Base-by-base conservation (phyloP, 53 echinoderm and acorn worm genomes). In the Holothuria scabra region DNA sequence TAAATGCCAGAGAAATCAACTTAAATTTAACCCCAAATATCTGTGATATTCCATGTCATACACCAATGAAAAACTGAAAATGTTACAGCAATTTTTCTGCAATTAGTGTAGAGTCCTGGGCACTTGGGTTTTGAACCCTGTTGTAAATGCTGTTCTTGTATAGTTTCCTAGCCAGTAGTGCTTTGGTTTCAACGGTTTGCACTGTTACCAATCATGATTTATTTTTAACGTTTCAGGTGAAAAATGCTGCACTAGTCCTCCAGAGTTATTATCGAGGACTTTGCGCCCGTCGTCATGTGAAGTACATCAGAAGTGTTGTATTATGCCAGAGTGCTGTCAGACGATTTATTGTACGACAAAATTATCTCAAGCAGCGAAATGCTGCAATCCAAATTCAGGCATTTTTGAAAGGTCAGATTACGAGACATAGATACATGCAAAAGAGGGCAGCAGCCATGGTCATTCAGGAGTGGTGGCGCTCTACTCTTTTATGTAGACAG, bases 401-500 rank as follows among this genome's bases (percentile, higher is more conserved):
- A 1, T 14, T 7, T 11, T 59, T 79, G 65, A 91, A 85, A 81
- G 70, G 78, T 48, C 65, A 76, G 38, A 33, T 60, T 31, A 58
- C n/a, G 12, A 56, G 83, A 24, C 23, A 13, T 11, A 66, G 84
- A 14, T 99, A 90, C 62, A 23, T 80, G 59, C 25, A 61, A 49
- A 16, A 83, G 23, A 66, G 82, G 55, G 56, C 12, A 76, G 89
- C 94, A 52, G 80, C 76, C 21, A 28, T 32, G 44, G 76, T 91
- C 24, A 66, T 95, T 31, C 96, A 96, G 84, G 71, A 26, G 19
- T 67, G 75, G 22, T 92, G 85, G 83, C 87, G 99, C 11, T 89
- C 94, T 21, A 52, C 35, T 21, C 60, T 74, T 44, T 65, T 76
- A 18, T 84, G 84, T 23, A 64, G 71, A 34, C 28, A 72, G 4